Evolutionary conservation across 2,888 invertebrate genomes (phyloP).

Genomic region (Drosophila putrida): DNA sequence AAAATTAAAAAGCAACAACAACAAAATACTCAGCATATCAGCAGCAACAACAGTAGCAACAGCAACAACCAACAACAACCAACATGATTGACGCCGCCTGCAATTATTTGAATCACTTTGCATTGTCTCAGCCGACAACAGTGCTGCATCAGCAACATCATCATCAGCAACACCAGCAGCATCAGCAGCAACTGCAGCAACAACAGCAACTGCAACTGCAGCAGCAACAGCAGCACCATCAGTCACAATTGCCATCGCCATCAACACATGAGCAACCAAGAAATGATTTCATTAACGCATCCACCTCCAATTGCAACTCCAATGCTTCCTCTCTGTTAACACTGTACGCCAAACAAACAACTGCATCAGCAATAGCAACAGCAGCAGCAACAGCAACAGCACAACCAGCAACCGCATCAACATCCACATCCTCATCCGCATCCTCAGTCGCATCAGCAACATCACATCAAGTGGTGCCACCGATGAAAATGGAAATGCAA

Average conservation of each 20-base stretch:
- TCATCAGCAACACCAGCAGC: slow-evolving; percentile 39
- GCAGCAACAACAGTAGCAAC: slow-evolving; percentile 20
- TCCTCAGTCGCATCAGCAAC: slow-evolving; percentile 30
- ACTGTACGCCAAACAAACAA: slow-evolving; percentile 46
- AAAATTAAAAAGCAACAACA: slow-evolving; percentile 21
- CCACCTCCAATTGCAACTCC: slow-evolving; percentile 30
- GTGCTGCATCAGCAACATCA: slow-evolving; percentile 41
- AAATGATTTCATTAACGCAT: slow-evolving; percentile 67
- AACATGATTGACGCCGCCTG: slow-evolving; percentile 84
- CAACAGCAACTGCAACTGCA: slow-evolving; percentile 46
- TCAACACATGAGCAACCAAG: slow-evolving; percentile 31
- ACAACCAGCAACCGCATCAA: slow-evolving; percentile 23
- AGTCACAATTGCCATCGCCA: slow-evolving; percentile 34
- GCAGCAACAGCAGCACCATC: slow-evolving; percentile 39
- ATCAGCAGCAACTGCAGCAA: slow-evolving; percentile 29
- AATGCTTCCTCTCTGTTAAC: slow-evolving; percentile 42
- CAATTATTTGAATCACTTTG: slow-evolving; percentile 83
- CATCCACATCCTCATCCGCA: slow-evolving; percentile 41
- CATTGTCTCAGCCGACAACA: slow-evolving; percentile 49
- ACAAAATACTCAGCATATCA: slow-evolving; percentile 2
- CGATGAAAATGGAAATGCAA: slow-evolving; percentile 83
- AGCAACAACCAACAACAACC: slow-evolving; percentile 27
- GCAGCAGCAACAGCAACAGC: too few species aligned
- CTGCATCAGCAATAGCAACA: slow-evolving; percentile 29
- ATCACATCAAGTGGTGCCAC: slow-evolving; percentile 41